A percentile compares a stretch with the other conserved stretches of the same genome.
Evolutionary conservation across 1,140 invertebrate species (phyloP).

Genomic region (Drepana arcuata): DNA sequence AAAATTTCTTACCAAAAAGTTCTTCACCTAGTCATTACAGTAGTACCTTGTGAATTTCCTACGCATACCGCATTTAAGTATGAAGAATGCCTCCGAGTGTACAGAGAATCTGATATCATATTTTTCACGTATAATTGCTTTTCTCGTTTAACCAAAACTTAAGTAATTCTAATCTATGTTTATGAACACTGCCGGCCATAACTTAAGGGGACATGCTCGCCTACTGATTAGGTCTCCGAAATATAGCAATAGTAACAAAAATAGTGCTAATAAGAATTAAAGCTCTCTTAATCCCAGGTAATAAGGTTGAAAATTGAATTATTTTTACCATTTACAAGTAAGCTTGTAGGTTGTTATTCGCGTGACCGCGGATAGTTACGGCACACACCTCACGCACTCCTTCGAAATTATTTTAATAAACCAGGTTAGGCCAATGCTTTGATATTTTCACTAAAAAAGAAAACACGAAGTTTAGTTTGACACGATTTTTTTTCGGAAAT

Average conservation of each 20-base stretch:
- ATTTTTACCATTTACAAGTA: too few species aligned
- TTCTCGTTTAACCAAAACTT: constrained; percentile 35
- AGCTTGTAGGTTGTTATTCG: constrained; percentile 25
- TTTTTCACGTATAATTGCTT: constrained; percentile 36
- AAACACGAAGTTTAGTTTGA: constrained; percentile 16
- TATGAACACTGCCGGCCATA: constrained; percentile 39
- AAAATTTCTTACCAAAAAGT: too few species aligned
- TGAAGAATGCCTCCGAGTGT: too few species aligned
- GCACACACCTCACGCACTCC: constrained; percentile 49
- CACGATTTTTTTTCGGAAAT: constrained; percentile 1
- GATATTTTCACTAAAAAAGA: constrained; percentile 34
- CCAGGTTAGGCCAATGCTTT: constrained; percentile 56
- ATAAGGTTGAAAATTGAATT: too few species aligned
- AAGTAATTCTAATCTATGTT: constrained; percentile 44
- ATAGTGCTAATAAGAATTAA: too few species aligned
- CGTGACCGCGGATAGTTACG: constrained; percentile 46
- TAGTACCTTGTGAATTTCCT: too few species aligned
- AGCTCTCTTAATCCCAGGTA: too few species aligned
- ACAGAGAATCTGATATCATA: too few species aligned
- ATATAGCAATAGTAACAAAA: too few species aligned
- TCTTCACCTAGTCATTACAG: too few species aligned
- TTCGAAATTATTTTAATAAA: constrained; percentile 66
- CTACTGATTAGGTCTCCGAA: constrained; percentile 37
- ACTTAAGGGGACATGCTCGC: constrained; percentile 38
- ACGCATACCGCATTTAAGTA: too few species aligned